Base-by-base conservation (phyloP, 1,140 invertebrate species). In the Nasonia giraulti region DNA sequence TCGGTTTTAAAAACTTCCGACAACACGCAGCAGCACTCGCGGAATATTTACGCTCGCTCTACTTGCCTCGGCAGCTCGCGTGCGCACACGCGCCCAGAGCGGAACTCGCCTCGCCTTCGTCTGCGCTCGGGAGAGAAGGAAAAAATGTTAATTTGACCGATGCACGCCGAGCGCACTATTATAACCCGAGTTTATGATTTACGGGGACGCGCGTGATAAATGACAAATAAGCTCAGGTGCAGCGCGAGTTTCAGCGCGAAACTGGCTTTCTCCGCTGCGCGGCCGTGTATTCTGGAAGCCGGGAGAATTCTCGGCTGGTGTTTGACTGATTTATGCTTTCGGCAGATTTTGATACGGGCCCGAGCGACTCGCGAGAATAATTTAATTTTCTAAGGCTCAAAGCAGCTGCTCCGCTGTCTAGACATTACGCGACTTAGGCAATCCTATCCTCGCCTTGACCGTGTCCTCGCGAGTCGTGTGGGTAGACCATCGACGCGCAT, bases 31-130 rank as follows among this genome's bases (percentile, higher is more conserved):
- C 11, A 17, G 8, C 47, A 11, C 47, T 50, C 47, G 47, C 47
- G 11, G 66, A 73, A 74, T 74, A 73, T 74, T 55, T 81, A 74
- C 37, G 44, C 73, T 81, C 44, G 2, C 17, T 82, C 71, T 82
- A 81, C 68, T 81, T 81, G 31, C n/a, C n/a, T 73, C 14, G 6
- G 4, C 50, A 27, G 8, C 23, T 27, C 14, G 10, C 23, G 79
- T 27, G 17, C 14, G 31, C 14, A 20, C 31, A 33, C 14, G 17
- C 14, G 23, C 14, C 14, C 27, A 27, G 20, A 79, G 50, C 23
- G 79, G 79, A 81, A 81, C 79, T 73, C 7, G n/a, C 31, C 31
- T n/a, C 55, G 55, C 55, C 55, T 55, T n/a, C 55, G 50, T 55
- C 12, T 17, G 17, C 17, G 27, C 27, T 27, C 27, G 17, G 17